These are phyloP conservation scores for Drosophila hamatofila DNA, from an alignment of 2,888 invertebrate species.

Conservation along the genomic window DNA sequence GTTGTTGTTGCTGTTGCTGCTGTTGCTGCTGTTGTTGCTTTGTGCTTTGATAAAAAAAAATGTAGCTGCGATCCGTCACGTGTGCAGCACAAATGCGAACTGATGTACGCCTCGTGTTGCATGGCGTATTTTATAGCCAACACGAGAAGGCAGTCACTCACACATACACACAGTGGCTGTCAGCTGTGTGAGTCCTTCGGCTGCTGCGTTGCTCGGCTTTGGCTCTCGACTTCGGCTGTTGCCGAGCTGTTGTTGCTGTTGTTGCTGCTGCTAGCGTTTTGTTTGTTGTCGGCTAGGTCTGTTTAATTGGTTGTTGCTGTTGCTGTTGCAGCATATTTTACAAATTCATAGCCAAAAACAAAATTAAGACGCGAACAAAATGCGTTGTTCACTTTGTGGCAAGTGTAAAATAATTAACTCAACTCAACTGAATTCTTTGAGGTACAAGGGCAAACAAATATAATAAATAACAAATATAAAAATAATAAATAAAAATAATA, in stretches of 20 bases:
- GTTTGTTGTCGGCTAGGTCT: conserved; percentile 52
- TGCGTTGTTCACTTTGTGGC: conserved; percentile 13
- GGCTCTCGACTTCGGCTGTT: conserved; percentile 32
- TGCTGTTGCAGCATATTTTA: conserved; percentile 21
- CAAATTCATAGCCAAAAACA: conserved; percentile 18
- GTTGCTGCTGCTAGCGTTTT: conserved; percentile 26
- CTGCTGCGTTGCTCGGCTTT: conserved; percentile 28
- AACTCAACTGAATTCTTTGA: neutral
- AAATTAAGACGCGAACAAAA: conserved; percentile 10
- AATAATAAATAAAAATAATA: too few relatives aligned
- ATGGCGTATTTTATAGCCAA: conserved; percentile 83
- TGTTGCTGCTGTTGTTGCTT: neutral
- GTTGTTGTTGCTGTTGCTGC: neutral
- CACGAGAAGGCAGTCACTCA: conserved; percentile 28
- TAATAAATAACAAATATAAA: too few relatives aligned
- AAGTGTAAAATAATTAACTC: neutral
- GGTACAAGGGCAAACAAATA: too few relatives aligned
- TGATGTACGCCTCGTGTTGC: conserved; percentile 82
- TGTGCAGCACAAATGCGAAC: conserved; percentile 83
- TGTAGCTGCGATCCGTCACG: conserved; percentile 55
- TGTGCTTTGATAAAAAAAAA: neutral
- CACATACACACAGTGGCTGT: conserved; percentile 4
- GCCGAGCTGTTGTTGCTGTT: conserved; percentile 16
- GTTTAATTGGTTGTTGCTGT: conserved; percentile 43
- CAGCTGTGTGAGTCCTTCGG: conserved; percentile 57